Evolutionary conservation across 2,797 vertebrate species (phyloP).

Genomic region (Helarctos malayanus): DNA sequence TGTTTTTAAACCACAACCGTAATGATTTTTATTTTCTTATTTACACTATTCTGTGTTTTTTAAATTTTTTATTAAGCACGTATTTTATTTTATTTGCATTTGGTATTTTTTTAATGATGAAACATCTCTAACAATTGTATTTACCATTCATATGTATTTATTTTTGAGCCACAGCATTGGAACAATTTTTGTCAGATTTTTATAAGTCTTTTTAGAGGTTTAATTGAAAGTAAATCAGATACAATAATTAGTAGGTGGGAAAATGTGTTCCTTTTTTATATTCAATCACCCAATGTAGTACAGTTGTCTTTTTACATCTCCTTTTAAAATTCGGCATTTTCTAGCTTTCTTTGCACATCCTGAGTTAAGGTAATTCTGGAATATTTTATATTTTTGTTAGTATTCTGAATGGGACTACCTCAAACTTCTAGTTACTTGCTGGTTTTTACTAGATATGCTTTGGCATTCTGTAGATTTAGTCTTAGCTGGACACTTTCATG

Average conservation of each 20-base stretch:
- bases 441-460: neutral
- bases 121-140: constrained; percentile 35
- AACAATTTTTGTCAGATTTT: constrained; percentile 50
- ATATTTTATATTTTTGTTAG: constrained; percentile 24
- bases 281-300: neutral
- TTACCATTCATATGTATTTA: neutral
- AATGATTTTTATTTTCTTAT: constrained; percentile 28
- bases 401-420: neutral
- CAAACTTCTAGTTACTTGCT: neutral
- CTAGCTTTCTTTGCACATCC: neutral
- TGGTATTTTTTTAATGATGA: constrained; percentile 38
- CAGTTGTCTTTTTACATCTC: neutral
- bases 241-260: constrained; percentile 5
- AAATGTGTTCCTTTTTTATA: neutral
- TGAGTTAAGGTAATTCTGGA: neutral
- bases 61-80: neutral
- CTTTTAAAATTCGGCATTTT: neutral
- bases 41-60: neutral
- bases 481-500: neutral
- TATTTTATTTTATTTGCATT: constrained; percentile 55
- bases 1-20: constrained; percentile 43
- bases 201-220: constrained; percentile 6
- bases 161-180: constrained; percentile 34
- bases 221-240: constrained; percentile 48
- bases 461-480: neutral